Evolutionary conservation across 2,888 invertebrate species (phyloP).

Genomic region (Platerodrilus igneus): DNA sequence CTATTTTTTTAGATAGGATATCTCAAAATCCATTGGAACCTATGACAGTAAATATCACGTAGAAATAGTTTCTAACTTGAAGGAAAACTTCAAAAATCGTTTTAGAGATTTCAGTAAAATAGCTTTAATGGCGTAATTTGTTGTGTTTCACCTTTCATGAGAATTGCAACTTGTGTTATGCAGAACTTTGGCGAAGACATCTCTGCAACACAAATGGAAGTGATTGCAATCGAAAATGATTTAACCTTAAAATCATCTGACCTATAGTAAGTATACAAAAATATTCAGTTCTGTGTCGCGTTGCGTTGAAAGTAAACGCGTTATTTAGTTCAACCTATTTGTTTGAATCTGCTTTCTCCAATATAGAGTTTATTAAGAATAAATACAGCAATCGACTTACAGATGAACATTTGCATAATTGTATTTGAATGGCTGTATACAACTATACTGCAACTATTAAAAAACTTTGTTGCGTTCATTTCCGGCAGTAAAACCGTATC

Average conservation of each 20-base stretch:
- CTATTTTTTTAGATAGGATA: constrained; percentile 21
- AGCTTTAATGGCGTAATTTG: constrained; percentile 21
- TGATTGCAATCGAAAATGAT: constrained; percentile 19
- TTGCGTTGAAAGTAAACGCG: too few relatives aligned
- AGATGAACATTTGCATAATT: too few relatives aligned
- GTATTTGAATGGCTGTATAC: constrained; percentile 3
- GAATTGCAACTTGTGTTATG: constrained; percentile 23
- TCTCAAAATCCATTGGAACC: constrained; percentile 21
- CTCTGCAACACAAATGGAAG: constrained; percentile 24
- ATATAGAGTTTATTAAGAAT: too few relatives aligned
- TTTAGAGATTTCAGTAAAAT: constrained; percentile 20
- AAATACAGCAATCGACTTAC: too few relatives aligned
- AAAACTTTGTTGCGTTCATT: too few relatives aligned
- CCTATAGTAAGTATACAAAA: constrained; percentile 14
- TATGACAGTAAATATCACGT: constrained; percentile 17
- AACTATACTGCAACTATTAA: constrained; percentile 8
- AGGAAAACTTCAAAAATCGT: constrained; percentile 19
- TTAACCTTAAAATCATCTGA: constrained; percentile 17
- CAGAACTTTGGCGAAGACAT: constrained; percentile 23
- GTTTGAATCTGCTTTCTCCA: constrained; percentile 1
- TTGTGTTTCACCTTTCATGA: constrained; percentile 22
- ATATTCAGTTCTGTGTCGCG: too few relatives aligned
- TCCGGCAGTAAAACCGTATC: too few relatives aligned
- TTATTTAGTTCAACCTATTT: constrained; percentile 11
- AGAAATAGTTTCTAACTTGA: constrained; percentile 18